Evolutionary conservation across 1,140 invertebrate genomes (phyloP).

Genomic region (Rhyacophila brunnea): DNA sequence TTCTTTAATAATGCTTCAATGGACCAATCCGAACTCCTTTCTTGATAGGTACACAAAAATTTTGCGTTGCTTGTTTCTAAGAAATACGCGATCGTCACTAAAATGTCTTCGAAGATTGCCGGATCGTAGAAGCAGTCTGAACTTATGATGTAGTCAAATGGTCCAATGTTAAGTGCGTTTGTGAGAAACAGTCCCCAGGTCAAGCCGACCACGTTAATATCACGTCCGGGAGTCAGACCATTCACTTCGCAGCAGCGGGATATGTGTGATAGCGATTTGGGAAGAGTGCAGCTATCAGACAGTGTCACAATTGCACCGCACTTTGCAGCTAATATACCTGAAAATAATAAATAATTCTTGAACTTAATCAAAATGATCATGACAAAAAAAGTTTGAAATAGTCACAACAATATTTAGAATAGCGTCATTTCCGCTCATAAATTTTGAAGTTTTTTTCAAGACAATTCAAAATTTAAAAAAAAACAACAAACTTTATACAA

Average conservation of each 20-base stretch:
- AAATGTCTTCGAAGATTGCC: constrained; percentile 84
- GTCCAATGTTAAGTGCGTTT: constrained; percentile 69
- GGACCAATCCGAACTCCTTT: constrained; percentile 86
- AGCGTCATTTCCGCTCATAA: too few relatives aligned
- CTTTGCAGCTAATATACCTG: constrained; percentile 82
- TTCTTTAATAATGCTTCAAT: constrained; percentile 87
- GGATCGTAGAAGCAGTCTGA: constrained; percentile 96
- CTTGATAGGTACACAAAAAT: constrained; percentile 90
- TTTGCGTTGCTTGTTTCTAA: constrained; percentile 80
- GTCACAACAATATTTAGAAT: too few relatives aligned
- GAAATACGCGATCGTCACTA: constrained; percentile 84
- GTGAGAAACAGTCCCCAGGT: constrained; percentile 87
- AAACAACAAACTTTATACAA: too few relatives aligned
- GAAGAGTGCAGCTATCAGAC: constrained; percentile 67
- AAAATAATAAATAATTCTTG: constrained; percentile 11
- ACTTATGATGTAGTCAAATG: constrained; percentile 83
- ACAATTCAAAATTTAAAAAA: too few relatives aligned
- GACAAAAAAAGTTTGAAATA: constrained; percentile 1
- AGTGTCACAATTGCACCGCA: constrained; percentile 86
- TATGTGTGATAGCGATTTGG: constrained; percentile 76
- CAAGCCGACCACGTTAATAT: constrained; percentile 75
- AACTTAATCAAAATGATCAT: too few relatives aligned
- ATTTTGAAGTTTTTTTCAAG: too few relatives aligned
- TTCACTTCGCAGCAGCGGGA: constrained; percentile 72
- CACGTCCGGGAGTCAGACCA: constrained; percentile 57